A percentile compares a stretch with the other conserved stretches of the same genome.
phyloP scores from a whole-genome alignment of 35 echinoderm and acorn worm species.

The Ophiothrix spiculata region DNA sequence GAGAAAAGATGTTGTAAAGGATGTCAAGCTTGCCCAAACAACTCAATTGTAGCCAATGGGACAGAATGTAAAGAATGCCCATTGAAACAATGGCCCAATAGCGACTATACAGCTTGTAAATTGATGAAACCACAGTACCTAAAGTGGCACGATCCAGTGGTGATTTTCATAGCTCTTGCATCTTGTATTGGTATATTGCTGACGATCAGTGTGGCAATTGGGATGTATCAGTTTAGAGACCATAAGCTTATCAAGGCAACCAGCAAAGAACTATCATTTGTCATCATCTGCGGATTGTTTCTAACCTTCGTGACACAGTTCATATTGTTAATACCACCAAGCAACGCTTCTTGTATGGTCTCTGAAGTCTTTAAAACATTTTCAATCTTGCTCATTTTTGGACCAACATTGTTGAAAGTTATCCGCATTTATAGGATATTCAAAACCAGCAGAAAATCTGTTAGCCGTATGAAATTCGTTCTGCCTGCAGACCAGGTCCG shows the following conservation, averaged over 20 bases:
- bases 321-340: not conserved
- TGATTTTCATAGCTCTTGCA: not conserved
- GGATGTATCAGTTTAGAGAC: conserved; percentile 6
- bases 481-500: too few species aligned
- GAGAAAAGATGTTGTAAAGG: conserved; percentile 24
- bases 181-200: not conserved
- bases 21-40: conserved; percentile 12
- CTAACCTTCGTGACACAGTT: not conserved
- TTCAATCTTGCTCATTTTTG: too few species aligned
- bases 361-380: not conserved
- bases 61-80: not conserved
- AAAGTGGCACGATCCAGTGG: not conserved
- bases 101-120: not conserved
- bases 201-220: not conserved
- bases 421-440: too few species aligned
- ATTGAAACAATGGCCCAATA: not conserved
- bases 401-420: too few species aligned
- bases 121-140: not conserved
- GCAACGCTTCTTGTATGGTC: not conserved
- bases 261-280: conserved; percentile 36
- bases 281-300: conserved; percentile 18
- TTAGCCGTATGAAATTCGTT: too few species aligned
- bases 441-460: too few species aligned
- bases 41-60: conserved; percentile 11
- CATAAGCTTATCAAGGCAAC: conserved; percentile 28